Evolutionary conservation across 2,888 invertebrate genomes (phyloP).

Genomic region (Drosophila leonis): DNA sequence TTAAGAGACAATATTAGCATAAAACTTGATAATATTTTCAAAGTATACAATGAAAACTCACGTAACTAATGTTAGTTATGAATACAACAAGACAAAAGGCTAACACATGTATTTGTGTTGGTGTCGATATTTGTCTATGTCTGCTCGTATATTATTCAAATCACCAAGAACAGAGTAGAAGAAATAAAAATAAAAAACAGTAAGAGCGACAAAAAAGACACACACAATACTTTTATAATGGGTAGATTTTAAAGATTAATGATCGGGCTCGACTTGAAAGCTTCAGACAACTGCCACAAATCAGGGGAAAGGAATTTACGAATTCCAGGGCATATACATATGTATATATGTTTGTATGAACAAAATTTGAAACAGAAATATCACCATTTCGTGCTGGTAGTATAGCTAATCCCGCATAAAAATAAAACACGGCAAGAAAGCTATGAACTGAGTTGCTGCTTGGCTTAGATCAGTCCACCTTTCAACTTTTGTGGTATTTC

Average conservation of each 20-base stretch:
- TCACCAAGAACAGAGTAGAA: constrained; percentile 16
- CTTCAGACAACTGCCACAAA: constrained; percentile 49
- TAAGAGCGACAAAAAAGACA: constrained; percentile 27
- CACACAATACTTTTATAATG: constrained; percentile 66
- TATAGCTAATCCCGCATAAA: constrained; percentile 24
- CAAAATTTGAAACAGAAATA: not conserved
- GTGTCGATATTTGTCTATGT: not conserved
- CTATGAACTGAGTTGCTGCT: not conserved
- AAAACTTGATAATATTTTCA: constrained; percentile 1
- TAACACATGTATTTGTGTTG: not conserved
- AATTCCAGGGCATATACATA: constrained; percentile 36
- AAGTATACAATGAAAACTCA: not conserved
- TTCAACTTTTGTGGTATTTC: not conserved
- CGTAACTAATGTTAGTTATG: not conserved
- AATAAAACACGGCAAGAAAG: not conserved
- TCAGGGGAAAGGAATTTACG: constrained; percentile 60
- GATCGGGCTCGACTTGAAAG: constrained; percentile 65
- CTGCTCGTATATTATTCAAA: constrained; percentile 23
- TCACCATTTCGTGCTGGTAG: constrained; percentile 7
- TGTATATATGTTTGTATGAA: constrained; percentile 4
- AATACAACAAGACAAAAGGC: no score
- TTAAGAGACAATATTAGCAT: not conserved
- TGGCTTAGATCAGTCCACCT: not conserved
- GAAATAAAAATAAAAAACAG: constrained; percentile 20
- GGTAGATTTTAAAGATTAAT: constrained; percentile 79